These are phyloP conservation scores for Helobdella robusta DNA, from an alignment of 2,888 invertebrate species.

Conservation along the genomic window DNA sequence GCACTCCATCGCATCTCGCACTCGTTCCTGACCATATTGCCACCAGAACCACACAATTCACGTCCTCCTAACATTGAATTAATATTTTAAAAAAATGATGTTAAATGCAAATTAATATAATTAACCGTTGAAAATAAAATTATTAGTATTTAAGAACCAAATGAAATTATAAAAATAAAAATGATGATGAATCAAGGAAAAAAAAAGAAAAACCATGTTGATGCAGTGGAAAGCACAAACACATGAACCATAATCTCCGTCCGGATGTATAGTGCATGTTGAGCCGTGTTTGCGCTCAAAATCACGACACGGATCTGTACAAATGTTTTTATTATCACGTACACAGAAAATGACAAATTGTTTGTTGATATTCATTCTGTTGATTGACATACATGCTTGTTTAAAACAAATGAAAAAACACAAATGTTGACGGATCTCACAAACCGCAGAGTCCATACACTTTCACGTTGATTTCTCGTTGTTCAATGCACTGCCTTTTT, in stretches of 20 bases:
- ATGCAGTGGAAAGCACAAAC: background rate
- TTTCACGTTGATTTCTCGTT: slow-evolving; percentile 5
- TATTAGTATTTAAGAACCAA: background rate
- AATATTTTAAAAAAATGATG: background rate
- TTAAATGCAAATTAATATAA: background rate
- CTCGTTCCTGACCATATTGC: background rate
- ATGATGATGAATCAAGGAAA: background rate
- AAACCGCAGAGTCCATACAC: slow-evolving; percentile 14
- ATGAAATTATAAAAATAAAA: background rate
- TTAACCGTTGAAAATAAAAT: background rate
- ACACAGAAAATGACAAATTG: too few relatives aligned
- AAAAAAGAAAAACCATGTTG: background rate
- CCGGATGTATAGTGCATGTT: slow-evolving; percentile 3
- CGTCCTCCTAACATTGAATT: background rate
- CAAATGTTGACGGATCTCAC: background rate
- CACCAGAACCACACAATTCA: slow-evolving; percentile 6
- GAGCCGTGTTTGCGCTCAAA: slow-evolving; percentile 6
- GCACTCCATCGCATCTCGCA: background rate
- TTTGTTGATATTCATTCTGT: too few relatives aligned
- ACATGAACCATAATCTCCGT: slow-evolving; percentile 7
- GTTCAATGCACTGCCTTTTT: slow-evolving; percentile 9
- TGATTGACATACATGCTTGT: too few relatives aligned
- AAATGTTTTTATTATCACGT: too few relatives aligned
- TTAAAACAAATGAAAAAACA: background rate
- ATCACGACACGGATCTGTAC: slow-evolving; percentile 8